phyloP scores from a whole-genome alignment of 2,797 vertebrate genomes.

The Lophius americanus region DNA sequence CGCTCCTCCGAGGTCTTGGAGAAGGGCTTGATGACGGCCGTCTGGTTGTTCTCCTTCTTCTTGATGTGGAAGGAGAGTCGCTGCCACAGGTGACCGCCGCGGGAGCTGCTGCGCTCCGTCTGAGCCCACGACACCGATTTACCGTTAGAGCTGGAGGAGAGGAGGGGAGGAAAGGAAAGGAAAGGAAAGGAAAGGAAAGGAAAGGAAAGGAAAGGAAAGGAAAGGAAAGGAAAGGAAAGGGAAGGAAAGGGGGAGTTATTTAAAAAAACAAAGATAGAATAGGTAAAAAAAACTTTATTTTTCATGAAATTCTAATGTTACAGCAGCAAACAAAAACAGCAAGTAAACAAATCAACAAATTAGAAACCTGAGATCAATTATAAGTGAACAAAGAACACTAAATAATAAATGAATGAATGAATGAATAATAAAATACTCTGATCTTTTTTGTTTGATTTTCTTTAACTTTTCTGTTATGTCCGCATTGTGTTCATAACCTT shows the following conservation, averaged over 20 bases:
- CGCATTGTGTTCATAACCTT: too few species aligned
- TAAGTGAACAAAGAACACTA: too few species aligned
- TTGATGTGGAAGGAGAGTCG: conserved; percentile 96
- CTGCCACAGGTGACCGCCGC: conserved; percentile 97
- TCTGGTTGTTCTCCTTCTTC: conserved; percentile 96
- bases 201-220: background rate
- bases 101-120: conserved; percentile 89
- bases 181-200: background rate
- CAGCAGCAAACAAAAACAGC: too few species aligned
- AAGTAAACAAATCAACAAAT: too few species aligned
- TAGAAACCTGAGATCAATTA: too few species aligned
- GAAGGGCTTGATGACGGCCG: conserved; percentile 97
- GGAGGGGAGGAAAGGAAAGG: conserved; percentile 4
- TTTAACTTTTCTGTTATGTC: too few species aligned
- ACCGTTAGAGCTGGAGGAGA: conserved; percentile 89
- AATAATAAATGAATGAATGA: too few species aligned
- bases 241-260: background rate
- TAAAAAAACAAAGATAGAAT: too few species aligned
- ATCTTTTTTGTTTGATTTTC: too few species aligned
- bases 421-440: too few species aligned
- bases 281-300: too few species aligned
- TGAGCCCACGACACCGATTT: conserved; percentile 98
- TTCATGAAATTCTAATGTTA: too few species aligned
- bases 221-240: background rate
- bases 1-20: conserved; percentile 90